These are phyloP conservation scores for Eilema caniola DNA, from an alignment of 2,888 invertebrate species.

Conservation along the genomic window DNA sequence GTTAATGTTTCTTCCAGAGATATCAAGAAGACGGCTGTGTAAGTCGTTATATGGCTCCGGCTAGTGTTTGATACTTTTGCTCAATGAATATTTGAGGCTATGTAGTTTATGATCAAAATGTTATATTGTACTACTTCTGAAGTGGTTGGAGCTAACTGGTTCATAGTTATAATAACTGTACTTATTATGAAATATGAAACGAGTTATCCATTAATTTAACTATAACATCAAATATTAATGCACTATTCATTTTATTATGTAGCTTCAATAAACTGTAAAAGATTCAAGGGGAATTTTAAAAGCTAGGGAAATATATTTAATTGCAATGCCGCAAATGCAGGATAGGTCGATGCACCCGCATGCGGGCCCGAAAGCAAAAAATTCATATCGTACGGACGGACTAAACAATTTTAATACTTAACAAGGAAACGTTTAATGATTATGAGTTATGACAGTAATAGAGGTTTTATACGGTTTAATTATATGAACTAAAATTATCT, in stretches of 20 bases:
- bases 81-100: conserved; percentile 54
- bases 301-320: conserved; percentile 58
- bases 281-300: conserved; percentile 46
- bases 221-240: not conserved
- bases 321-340: conserved; percentile 53
- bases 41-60: conserved; percentile 68
- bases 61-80: conserved; percentile 68
- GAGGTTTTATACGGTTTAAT: not conserved
- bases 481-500: too few relatives aligned
- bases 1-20: conserved; percentile 58
- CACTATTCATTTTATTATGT: too few relatives aligned
- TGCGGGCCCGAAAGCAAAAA: conserved; percentile 68
- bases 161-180: conserved; percentile 9
- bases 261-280: conserved; percentile 20
- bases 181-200: not conserved
- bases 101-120: conserved; percentile 32
- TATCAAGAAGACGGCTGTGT: conserved; percentile 65
- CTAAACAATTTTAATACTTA: conserved; percentile 33
- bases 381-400: conserved; percentile 49
- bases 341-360: conserved; percentile 69
- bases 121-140: conserved; percentile 18
- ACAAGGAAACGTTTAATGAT: conserved; percentile 20
- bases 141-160: not conserved
- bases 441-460: not conserved
- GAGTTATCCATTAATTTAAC: not conserved